Base-by-base conservation (phyloP, 2,797 vertebrate genomes). In the Valencia hispanica region DNA sequence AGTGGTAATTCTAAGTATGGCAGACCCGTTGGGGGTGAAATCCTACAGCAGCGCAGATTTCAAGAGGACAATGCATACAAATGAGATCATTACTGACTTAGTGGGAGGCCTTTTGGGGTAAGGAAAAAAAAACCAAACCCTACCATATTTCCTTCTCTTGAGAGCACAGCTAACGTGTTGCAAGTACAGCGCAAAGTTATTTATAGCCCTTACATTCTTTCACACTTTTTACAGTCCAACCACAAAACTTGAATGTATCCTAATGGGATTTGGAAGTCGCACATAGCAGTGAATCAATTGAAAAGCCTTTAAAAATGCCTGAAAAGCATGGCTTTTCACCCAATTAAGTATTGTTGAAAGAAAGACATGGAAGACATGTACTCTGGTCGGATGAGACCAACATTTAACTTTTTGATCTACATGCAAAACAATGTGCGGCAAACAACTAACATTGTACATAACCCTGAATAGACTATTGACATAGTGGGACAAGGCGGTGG, bases 11-110 rank as follows among this genome's bases (percentile, higher is more conserved):
- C 76, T 53, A 84, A 79, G 86, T 41, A 57, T 75, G 34, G 85
- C 82, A 72, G 81, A 88, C 74, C 89, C 81, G 59, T 36, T 80
- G 32, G 78, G 83, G 70, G 66, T 57, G 78, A 69, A 81, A 83
- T 87, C 90, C 89, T 88, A 83, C 77, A 57, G 87, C 80, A 91
- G 82, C 86, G 85, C 79, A 81, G 87, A 90, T 90, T 86, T 84
- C 75, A 90, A 77, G 79, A 88, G 91, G 88, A 93, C 87, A 92
- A 85, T 88, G 93, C 92, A 93, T 94, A 93, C 87, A 94, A 91
- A 94, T 93, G 84, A 93, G 90, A 90, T 93, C 91, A 94, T 93
- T 94, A 93, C 88, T 75, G 85, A 87, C 82, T 70, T 73, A 76
- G 73, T 65, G 76, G 84, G 87, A 90, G 81, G 83, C 53, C 77